Evolutionary conservation across 2,797 vertebrate species (phyloP).

Genomic region (Margarornis squamiger): DNA sequence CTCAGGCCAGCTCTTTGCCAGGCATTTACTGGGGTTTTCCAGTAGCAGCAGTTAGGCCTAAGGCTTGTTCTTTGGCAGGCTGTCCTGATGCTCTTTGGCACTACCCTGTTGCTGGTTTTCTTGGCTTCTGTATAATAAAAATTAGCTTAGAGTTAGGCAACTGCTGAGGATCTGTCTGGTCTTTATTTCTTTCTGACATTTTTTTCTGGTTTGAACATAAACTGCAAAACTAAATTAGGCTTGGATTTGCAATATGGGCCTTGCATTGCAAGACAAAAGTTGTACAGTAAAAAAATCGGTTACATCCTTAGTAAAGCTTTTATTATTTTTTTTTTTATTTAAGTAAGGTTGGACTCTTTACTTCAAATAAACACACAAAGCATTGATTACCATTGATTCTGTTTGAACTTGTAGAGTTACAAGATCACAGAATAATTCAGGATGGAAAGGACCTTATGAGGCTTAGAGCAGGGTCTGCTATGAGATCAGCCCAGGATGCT

Average conservation of each 20-base stretch:
- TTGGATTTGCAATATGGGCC: not conserved
- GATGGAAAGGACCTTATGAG: not conserved
- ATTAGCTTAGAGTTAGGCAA: conserved; percentile 3
- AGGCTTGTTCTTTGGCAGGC: conserved; percentile 41
- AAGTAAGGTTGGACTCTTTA: not conserved
- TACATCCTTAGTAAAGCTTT: not conserved
- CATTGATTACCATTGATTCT: not conserved
- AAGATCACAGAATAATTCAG: not conserved
- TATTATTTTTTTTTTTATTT: not conserved
- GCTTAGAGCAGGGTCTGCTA: not conserved
- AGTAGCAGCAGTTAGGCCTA: conserved; percentile 51
- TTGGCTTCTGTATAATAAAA: conserved; percentile 53
- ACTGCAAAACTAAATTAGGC: not conserved
- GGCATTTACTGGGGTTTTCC: conserved; percentile 55
- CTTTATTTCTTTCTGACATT: conserved; percentile 31
- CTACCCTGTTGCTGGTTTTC: conserved; percentile 29
- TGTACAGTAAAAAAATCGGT: not conserved
- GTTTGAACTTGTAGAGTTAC: not conserved
- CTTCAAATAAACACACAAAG: not conserved
- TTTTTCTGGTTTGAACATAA: conserved; percentile 33
- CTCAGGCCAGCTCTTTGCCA: not conserved
- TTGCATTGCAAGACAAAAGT: not conserved
- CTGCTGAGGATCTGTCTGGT: not conserved
- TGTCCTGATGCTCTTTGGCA: conserved; percentile 39
- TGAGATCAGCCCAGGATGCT: not conserved